Conservation (phyloP, 2,888 invertebrate genomes). For the Junonia oenone region DNA sequence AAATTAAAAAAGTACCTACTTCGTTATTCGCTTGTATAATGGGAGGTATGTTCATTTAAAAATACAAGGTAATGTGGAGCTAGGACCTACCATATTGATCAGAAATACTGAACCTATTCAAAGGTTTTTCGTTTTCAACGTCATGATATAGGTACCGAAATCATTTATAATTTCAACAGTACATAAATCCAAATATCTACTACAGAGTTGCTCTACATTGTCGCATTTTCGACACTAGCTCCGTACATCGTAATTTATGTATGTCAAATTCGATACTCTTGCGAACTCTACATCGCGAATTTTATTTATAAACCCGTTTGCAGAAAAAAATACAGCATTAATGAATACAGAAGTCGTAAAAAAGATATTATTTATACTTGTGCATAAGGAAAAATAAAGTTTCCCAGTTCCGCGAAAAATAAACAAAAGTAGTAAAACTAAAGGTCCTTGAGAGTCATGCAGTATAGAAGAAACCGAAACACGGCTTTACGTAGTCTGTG, state of each 20-base stretch:
- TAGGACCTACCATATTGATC: too few species aligned
- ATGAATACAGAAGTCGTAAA: constrained; percentile 3
- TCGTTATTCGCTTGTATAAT: too few species aligned
- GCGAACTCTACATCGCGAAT: neutral
- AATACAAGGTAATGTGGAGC: too few species aligned
- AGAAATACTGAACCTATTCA: too few species aligned
- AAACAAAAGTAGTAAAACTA: constrained; percentile 24
- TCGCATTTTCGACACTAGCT: neutral
- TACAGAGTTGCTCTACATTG: neutral
- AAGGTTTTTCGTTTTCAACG: too few species aligned
- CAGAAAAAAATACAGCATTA: neutral
- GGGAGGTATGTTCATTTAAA: too few species aligned
- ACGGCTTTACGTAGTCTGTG: constrained; percentile 50
- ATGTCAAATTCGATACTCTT: neutral
- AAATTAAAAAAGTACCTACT: too few species aligned
- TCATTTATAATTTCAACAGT: neutral
- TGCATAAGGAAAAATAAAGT: constrained; percentile 24
- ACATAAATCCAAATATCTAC: neutral
- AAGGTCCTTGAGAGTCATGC: constrained; percentile 31
- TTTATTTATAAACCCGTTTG: neutral
- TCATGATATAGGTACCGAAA: too few species aligned
- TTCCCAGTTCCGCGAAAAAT: constrained; percentile 25
- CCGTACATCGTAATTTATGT: neutral
- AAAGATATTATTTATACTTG: constrained; percentile 6
- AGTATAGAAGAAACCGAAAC: constrained; percentile 51